These are phyloP conservation scores for Meteorus colon DNA, from an alignment of 2,888 invertebrate species.

Conservation along the genomic window DNA sequence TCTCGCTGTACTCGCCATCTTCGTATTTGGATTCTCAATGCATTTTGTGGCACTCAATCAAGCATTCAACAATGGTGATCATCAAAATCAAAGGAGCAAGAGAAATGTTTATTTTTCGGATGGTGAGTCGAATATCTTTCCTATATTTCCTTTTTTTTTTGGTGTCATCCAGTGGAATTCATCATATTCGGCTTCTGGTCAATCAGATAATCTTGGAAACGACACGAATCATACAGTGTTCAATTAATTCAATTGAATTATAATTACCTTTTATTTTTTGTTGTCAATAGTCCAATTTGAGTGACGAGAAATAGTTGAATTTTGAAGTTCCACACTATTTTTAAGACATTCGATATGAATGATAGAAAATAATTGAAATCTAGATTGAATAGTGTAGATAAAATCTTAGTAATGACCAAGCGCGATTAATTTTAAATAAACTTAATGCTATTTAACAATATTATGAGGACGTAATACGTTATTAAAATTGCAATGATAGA, in stretches of 20 bases:
- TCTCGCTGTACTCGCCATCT: constrained; percentile 96
- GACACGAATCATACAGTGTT: too few relatives aligned
- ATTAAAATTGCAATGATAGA: constrained; percentile 62
- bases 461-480: constrained; percentile 10
- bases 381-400: background rate
- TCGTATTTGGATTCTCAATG: constrained; percentile 99
- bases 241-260: background rate
- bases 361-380: background rate
- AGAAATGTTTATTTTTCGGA: constrained; percentile 78
- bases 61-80: constrained; percentile 84
- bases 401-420: background rate
- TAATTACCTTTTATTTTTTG: background rate
- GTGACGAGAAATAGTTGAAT: constrained; percentile 16
- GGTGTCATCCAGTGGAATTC: background rate
- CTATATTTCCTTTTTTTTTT: constrained; percentile 24
- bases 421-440: background rate
- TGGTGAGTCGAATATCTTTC: constrained; percentile 77
- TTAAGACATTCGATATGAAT: background rate
- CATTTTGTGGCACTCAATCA: constrained; percentile 97
- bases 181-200: constrained; percentile 5
- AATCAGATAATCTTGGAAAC: background rate
- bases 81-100: constrained; percentile 69
- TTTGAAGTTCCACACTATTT: background rate
- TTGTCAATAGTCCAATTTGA: background rate
- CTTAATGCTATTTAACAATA: background rate